phyloP scores from a whole-genome alignment of 2,113 vertebrate species.

The Otis tarda region DNA sequence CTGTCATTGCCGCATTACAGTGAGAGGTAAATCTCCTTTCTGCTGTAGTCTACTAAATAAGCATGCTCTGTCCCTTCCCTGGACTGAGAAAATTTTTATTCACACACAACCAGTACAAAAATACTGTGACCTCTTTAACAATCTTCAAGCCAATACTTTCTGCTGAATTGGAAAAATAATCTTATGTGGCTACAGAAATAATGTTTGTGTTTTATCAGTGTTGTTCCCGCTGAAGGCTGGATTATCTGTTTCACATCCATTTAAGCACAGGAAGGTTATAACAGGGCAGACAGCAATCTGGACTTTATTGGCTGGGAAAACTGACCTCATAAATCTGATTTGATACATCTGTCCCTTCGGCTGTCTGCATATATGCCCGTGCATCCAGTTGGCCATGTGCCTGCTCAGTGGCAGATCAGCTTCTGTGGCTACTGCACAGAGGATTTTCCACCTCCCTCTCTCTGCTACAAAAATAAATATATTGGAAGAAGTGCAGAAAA shows the following conservation, averaged over 20 bases:
- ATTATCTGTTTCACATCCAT: constrained; percentile 77
- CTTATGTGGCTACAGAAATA: constrained; percentile 54
- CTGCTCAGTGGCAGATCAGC: constrained; percentile 56
- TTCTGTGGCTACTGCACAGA: constrained; percentile 59
- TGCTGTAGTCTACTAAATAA: background rate
- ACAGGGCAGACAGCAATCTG: constrained; percentile 77
- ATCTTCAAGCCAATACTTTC: constrained; percentile 52
- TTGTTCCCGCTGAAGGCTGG: constrained; percentile 62
- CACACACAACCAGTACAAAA: constrained; percentile 32
- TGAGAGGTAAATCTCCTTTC: background rate
- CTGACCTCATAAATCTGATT: constrained; percentile 78
- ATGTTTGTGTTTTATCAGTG: constrained; percentile 71
- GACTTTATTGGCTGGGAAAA: constrained; percentile 77
- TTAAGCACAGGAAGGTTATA: constrained; percentile 72
- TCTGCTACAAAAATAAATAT: constrained; percentile 24
- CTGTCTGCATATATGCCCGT: constrained; percentile 65
- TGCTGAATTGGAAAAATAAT: constrained; percentile 63
- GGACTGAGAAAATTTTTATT: constrained; percentile 46
- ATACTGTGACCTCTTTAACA: constrained; percentile 39
- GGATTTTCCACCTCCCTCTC: constrained; percentile 41
- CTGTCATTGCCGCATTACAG: background rate
- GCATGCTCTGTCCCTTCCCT: background rate
- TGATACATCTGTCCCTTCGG: constrained; percentile 77
- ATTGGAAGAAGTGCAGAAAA: background rate
- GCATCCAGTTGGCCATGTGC: constrained; percentile 69